Conservation (phyloP, 2,113 vertebrate species). For the Gasterosteus nipponicus region DNA sequence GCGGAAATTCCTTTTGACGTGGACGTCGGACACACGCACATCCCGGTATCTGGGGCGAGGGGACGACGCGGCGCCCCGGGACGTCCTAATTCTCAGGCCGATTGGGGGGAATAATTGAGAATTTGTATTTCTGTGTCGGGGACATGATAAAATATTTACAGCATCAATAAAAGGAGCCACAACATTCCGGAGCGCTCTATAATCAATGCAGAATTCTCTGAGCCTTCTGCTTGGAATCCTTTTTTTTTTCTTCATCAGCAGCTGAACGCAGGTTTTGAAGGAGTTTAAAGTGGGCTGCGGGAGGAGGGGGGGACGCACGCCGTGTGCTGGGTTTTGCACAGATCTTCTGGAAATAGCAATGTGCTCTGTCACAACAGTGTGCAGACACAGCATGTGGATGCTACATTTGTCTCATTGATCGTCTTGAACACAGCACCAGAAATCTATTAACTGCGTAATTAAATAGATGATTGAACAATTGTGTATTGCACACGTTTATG, state of each 20-base stretch:
- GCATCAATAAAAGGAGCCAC: conserved; percentile 4
- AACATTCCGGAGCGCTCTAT: neutral
- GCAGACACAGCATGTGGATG: neutral
- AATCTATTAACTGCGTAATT: neutral
- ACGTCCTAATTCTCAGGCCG: conserved; percentile 39
- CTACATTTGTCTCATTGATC: neutral
- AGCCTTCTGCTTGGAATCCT: neutral
- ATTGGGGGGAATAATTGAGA: conserved; percentile 27
- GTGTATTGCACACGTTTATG: too few species aligned
- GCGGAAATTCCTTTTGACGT: conserved; percentile 21
- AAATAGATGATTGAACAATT: too few species aligned
- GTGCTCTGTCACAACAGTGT: neutral
- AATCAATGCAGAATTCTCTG: conserved; percentile 2
- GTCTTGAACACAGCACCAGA: neutral
- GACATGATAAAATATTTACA: conserved; percentile 23
- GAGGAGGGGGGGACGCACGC: too few species aligned
- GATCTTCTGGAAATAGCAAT: too few species aligned
- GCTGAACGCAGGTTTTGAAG: neutral
- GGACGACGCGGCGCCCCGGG: neutral
- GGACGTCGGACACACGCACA: conserved; percentile 5
- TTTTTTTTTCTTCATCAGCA: neutral
- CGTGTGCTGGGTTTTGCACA: too few species aligned
- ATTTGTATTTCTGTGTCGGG: conserved; percentile 17
- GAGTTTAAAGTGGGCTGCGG: neutral
- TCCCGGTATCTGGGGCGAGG: conserved; percentile 29